phyloP scores from a whole-genome alignment of 2,113 vertebrate species.

The Micromys minutus region DNA sequence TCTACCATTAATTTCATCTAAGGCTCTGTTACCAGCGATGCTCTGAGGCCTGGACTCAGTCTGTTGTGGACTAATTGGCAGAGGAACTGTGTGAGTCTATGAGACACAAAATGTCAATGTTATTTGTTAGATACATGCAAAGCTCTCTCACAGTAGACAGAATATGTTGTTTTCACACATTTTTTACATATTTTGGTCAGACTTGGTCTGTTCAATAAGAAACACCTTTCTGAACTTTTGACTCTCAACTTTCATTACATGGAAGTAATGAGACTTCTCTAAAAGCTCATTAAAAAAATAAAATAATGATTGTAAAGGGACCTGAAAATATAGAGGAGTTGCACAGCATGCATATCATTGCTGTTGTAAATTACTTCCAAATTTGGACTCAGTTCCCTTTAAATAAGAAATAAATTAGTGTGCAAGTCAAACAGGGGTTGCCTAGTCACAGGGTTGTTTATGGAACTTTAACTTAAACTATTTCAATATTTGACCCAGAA shows the following conservation, averaged over 20 bases:
- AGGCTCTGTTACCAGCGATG: background rate
- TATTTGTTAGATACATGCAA: background rate
- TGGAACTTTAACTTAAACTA: constrained; percentile 30
- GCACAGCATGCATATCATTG: background rate
- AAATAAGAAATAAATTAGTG: constrained; percentile 12
- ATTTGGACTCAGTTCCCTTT: constrained; percentile 21
- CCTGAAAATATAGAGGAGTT: constrained; percentile 21
- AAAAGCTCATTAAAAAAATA: constrained; percentile 36
- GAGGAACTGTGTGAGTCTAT: background rate
- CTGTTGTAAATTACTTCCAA: background rate
- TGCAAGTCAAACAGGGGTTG: constrained; percentile 9
- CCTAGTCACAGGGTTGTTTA: background rate
- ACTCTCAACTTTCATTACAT: constrained; percentile 10
- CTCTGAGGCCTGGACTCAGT: background rate
- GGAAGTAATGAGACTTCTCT: background rate
- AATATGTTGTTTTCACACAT: background rate
- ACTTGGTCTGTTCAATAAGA: background rate
- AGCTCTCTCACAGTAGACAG: background rate
- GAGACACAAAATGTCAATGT: background rate
- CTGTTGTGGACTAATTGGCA: background rate
- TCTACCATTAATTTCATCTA: background rate
- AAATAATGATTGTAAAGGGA: background rate
- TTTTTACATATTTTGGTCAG: background rate
- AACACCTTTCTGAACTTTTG: background rate
- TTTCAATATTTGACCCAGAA: constrained; percentile 30